Conservation (phyloP, 2,113 vertebrate species). For the Martes martes region DNA sequence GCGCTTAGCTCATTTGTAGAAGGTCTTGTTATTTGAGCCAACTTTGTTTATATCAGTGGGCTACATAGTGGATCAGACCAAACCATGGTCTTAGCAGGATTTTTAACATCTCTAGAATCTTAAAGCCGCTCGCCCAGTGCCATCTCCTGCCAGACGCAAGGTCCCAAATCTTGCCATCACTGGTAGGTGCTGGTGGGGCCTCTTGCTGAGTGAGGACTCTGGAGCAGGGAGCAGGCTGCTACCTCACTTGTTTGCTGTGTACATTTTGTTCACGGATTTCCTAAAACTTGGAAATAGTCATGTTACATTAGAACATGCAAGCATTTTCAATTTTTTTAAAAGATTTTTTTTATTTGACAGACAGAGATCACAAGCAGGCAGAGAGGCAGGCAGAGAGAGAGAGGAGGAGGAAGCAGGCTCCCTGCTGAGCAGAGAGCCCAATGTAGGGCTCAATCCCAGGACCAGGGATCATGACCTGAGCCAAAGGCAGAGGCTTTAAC, state of each 20-base stretch:
- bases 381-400: too few species aligned
- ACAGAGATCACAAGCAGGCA: too few species aligned
- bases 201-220: not conserved
- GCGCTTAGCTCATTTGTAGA: not conserved
- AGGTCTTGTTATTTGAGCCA: not conserved
- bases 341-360: too few species aligned
- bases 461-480: too few species aligned
- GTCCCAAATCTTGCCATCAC: not conserved
- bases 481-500: too few species aligned
- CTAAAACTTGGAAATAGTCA: not conserved
- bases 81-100: not conserved
- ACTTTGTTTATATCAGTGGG: not conserved
- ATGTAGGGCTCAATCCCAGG: too few species aligned
- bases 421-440: too few species aligned
- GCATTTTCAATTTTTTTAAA: not conserved
- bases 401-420: too few species aligned
- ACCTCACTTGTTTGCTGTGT: not conserved
- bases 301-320: not conserved
- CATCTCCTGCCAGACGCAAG: accelerated
- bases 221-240: not conserved
- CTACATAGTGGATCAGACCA: not conserved
- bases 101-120: not conserved
- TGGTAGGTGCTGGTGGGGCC: accelerated
- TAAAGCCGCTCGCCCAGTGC: accelerated
- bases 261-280: not conserved